Base-by-base conservation (phyloP, 2,888 invertebrate genomes). In the Ephialtes manifestator region DNA sequence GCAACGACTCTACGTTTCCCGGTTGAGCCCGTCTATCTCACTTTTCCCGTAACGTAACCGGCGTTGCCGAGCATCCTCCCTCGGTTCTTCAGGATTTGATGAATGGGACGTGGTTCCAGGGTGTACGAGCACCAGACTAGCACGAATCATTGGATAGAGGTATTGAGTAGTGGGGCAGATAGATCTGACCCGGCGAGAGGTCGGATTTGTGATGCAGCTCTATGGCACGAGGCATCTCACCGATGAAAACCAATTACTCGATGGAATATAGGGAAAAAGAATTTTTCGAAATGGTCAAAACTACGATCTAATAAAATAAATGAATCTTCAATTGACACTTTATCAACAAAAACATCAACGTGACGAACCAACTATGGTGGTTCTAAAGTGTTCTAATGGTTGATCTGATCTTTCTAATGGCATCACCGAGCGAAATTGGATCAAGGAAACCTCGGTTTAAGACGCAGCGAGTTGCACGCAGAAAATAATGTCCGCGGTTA, bases 81-180 rank as follows among this genome's bases (percentile, higher is more conserved):
- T 81, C 67, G 48, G 74, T 74, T 81, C 81, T 65, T 67, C 68
- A 43, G 48, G 68, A 81, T 75, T 81, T 68, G 74, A 81, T 68
- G 81, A 67, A 68, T 48, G 74, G 48, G 55, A 67, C 31, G 55
- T 48, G 70, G 74, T 74, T 55, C 74, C n/a, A 15, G 55, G 53
- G 55, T 68, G 67, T 48, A 46, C 43, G 35, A 53, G n/a, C 67
- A 35, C 46, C 18, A 28, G 31, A 46, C 70, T 18, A 46, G 65
- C 68, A 18, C 48, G 74, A 58, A 67, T 46, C 35, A 68, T 48
- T 58, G 28, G 58, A 13, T 53, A 39, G 15, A 39, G 72, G 28
- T 11, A 24, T 48, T 31, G 31, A 60, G 35, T 35, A 31, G 60
- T 60, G 31, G 60, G 35, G 13, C 15, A 31, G 60, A 35, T 28